phyloP scores from a whole-genome alignment of 2,797 vertebrate species.

The Thripadectes ignobilis region DNA sequence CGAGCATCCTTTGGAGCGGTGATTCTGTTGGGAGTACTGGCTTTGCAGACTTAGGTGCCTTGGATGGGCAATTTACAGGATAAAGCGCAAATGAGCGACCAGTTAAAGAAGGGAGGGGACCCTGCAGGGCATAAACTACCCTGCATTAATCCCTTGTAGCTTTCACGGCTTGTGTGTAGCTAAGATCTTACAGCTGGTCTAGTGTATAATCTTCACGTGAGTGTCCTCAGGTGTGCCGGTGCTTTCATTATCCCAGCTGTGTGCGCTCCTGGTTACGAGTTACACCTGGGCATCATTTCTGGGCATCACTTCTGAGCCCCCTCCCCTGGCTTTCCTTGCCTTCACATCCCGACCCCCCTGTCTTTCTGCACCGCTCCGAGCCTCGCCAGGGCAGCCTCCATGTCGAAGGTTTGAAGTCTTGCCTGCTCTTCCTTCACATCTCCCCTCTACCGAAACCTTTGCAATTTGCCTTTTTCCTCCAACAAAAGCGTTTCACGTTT shows the following conservation, averaged over 20 bases:
- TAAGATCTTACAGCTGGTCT: accelerated
- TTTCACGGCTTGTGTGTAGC: not conserved
- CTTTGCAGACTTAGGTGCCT: not conserved
- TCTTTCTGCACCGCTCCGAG: accelerated
- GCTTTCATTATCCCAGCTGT: not conserved
- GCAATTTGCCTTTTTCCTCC: not conserved
- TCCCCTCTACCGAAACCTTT: not conserved
- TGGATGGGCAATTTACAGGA: not conserved
- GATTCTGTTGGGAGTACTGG: not conserved
- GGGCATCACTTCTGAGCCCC: accelerated
- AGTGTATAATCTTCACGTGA: accelerated
- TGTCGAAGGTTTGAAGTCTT: not conserved
- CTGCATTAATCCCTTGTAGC: not conserved
- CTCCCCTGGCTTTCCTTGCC: accelerated
- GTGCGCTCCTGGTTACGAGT: accelerated
- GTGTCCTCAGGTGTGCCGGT: accelerated
- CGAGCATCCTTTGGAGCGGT: accelerated
- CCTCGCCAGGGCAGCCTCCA: accelerated
- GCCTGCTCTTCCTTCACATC: accelerated
- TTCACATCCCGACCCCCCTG: accelerated
- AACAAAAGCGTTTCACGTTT: accelerated
- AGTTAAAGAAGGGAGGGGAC: not conserved
- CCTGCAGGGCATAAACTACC: too few relatives aligned
- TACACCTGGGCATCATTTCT: accelerated
- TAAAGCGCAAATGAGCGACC: not conserved